phyloP scores from a whole-genome alignment of 1,140 invertebrate genomes.

The Panagrolaimus sp. region DNA sequence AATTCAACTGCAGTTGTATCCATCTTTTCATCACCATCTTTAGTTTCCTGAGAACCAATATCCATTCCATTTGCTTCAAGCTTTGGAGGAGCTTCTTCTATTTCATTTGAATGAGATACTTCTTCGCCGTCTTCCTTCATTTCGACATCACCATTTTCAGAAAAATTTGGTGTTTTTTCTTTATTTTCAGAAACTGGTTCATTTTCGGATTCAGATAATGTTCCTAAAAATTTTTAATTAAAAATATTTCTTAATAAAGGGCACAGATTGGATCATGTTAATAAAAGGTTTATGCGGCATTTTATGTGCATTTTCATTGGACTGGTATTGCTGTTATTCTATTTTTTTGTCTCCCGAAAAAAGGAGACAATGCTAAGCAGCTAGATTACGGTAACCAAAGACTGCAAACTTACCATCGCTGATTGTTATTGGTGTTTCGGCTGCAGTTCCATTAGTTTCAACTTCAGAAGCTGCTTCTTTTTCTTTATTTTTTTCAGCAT shows the following conservation, averaged over 20 bases:
- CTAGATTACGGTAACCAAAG: not conserved
- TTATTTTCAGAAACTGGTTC: not conserved
- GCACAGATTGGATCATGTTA: conserved; percentile 10
- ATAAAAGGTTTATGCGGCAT: not conserved
- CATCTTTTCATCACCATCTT: too few relatives aligned
- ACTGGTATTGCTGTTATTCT: not conserved
- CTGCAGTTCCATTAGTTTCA: not conserved
- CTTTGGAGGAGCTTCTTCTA: not conserved
- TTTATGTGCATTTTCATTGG: not conserved
- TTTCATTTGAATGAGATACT: not conserved
- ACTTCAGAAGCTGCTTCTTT: too few relatives aligned
- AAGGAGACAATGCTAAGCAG: not conserved
- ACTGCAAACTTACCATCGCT: not conserved
- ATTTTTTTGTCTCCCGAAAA: not conserved
- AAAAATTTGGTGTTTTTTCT: not conserved
- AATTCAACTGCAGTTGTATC: too few relatives aligned
- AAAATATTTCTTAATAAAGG: not conserved
- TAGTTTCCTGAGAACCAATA: not conserved
- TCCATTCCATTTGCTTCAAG: conserved; percentile 2
- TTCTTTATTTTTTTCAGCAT: conserved; percentile 8
- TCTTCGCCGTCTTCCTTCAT: conserved; percentile 3
- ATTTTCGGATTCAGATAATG: not conserved
- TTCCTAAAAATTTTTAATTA: not conserved
- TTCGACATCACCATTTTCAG: conserved; percentile 9
- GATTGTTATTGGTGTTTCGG: not conserved